Base-by-base conservation (phyloP, 2,113 vertebrate species). In the Taxidea taxus region DNA sequence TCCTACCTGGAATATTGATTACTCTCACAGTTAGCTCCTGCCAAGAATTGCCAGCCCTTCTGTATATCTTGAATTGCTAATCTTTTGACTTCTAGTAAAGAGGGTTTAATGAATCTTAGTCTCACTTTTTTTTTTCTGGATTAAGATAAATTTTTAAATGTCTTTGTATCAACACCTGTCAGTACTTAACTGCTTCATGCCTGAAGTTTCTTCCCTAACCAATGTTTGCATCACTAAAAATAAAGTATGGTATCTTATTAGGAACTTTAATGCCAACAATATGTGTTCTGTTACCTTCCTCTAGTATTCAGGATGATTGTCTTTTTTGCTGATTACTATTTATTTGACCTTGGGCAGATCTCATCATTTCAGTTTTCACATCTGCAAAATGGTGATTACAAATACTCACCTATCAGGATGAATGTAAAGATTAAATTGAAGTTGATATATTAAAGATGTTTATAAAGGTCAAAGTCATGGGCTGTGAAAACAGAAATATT, bases 281-380 rank as follows among this genome's bases (percentile, higher is more conserved):
- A 15, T 72, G 11, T 87, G 1, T 56, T 89, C 56, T 47, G 3
- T 7, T 78, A 37, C 2, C 34, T 66, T 90, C 7, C 54, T n/a
- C 14, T 75, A 77, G 39, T 68, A 75, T 60, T 25, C 23, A 85
- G 23, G 3, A 60, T 78, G 31, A 85, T 51, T 95, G 3, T 34
- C 39, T 87, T 88, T 82, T 80, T 92, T 87, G 10, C 12, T 62
- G 4, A 81, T 94, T 93, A 72, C 66, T 78, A 64, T 13, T 56
- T 70, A 74, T 5, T 25, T 87, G 70, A 88, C 27, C 47, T 88
- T 60, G 54, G 15, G 27, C 2, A 91, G 16, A 47, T 95, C 10
- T 44, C 29, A 58, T 64, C n/a, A 88, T 29, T 90, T 39, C 20
- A 66, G 10, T 96, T 93, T 94, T 96, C 70, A 93, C n/a, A 72